Evolutionary conservation across 1,140 invertebrate genomes (phyloP).

Genomic region (Cydia strobilella): DNA sequence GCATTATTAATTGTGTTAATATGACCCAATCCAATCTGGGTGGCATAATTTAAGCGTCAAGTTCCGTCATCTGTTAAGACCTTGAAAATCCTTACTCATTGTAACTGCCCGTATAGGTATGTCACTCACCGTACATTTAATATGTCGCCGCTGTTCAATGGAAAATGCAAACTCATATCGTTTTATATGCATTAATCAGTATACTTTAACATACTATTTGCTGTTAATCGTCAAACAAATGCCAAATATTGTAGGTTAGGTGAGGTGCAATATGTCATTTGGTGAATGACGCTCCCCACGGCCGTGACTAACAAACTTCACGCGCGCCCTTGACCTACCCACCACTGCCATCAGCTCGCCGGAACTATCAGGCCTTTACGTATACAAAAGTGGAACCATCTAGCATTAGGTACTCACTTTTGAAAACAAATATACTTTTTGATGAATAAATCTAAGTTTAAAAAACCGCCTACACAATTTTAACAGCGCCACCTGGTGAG

Average conservation of each 20-base stretch:
- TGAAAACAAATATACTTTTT: not conserved
- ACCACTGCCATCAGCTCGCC: conserved; percentile 17
- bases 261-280: conserved; percentile 4
- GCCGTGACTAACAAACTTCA: conserved; percentile 28
- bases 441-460: too few relatives aligned
- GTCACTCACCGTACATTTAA: not conserved
- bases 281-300: conserved; percentile 6
- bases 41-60: too few relatives aligned
- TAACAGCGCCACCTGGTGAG: too few relatives aligned
- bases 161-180: not conserved
- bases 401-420: not conserved
- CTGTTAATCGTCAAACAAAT: not conserved
- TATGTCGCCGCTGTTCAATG: not conserved
- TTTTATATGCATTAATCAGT: not conserved
- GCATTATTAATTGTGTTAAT: too few relatives aligned
- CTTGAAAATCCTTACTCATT: too few relatives aligned
- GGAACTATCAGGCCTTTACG: not conserved
- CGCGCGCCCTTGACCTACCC: conserved; percentile 21
- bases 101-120: too few relatives aligned
- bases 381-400: not conserved
- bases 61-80: too few relatives aligned
- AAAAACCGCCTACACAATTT: too few relatives aligned
- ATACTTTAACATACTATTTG: not conserved
- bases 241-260: conserved; percentile 3
- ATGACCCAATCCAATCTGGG: too few relatives aligned